Base-by-base conservation (phyloP, 2,113 vertebrate genomes). In the Crotalus helleri region DNA sequence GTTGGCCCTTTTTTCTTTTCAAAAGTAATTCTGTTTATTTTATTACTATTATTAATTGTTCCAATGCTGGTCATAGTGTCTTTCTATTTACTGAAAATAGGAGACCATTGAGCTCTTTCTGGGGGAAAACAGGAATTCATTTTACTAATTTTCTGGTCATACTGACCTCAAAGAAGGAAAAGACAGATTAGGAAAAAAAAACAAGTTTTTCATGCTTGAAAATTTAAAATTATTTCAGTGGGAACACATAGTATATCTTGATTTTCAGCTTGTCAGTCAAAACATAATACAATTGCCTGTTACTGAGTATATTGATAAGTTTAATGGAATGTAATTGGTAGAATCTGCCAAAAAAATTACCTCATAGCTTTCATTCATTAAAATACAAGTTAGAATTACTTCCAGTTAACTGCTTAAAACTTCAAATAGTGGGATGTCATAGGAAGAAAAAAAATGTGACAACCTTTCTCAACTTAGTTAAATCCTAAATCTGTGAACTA, bases 121-220 rank as follows among this genome's bases (percentile, higher is more conserved):
- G 93, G 92, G 55, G 86, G 93, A 92, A 85, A 88, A 93, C 58
- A 90, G 58, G 51, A 92, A 94, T 93, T 90, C 91, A 95, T 92
- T 93, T 88, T 90, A 95, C 90, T 93, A 87, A 93, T 91, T 94
- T 95, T 97, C 96, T 95, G 97, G 98, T 98, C 98, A 98, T 95
- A 94, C 51, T 97, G 97, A 98, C 97, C 97, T 95, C 87, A 94
- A 89, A 91, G 53, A 95, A 59, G 49, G 96, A 46, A 93, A 92
- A 39, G 91, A 94, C 91, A 93, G 93, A 94, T 85, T 93, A 46
- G 53, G 57, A 87, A 88, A 89, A 96, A 96, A 39, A 39, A 96
- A 91, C 1, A 13, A 95, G n/a, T 54, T 91, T 93, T 92, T 74
- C 29, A 5, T 58, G 24, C 33, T 13, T 58, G 57, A 54, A 54